phyloP scores from a whole-genome alignment of 2,888 invertebrate species.

The Chymomyza procnemis region DNA sequence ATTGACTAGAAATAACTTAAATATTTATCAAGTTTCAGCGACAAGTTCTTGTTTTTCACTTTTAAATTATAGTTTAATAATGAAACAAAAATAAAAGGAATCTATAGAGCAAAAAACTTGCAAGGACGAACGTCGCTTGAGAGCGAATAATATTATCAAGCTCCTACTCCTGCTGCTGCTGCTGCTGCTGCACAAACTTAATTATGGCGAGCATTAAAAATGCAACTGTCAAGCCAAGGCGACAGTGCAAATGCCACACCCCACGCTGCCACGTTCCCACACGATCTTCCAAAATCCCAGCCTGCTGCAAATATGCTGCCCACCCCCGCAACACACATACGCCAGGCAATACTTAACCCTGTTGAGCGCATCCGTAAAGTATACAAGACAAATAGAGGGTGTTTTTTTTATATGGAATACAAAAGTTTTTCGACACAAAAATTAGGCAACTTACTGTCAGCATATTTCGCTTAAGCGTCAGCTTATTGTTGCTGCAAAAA shows the following conservation, averaged over 20 bases:
- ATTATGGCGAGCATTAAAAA: slow-evolving; percentile 68
- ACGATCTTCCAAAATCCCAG: background rate
- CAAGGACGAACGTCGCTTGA: background rate
- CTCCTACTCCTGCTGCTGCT: slow-evolving; percentile 13
- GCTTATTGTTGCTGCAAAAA: no score
- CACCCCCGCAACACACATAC: slow-evolving; percentile 2
- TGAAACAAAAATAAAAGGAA: background rate
- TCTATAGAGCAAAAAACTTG: background rate
- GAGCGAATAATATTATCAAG: slow-evolving; percentile 29
- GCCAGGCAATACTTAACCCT: background rate
- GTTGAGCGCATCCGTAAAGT: background rate
- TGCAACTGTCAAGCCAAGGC: slow-evolving; percentile 66
- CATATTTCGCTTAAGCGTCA: no score
- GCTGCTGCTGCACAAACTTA: slow-evolving; percentile 65
- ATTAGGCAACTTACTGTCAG: no score
- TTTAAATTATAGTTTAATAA: background rate
- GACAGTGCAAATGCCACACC: slow-evolving; percentile 26
- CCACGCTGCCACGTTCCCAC: slow-evolving; percentile 20
- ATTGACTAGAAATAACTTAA: background rate
- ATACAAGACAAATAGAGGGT: background rate
- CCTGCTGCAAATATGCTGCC: slow-evolving; percentile 1
- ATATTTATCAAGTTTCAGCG: background rate
- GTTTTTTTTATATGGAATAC: background rate
- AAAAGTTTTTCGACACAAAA: background rate
- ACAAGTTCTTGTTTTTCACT: background rate